Conservation (phyloP, 2,113 vertebrate genomes). For the Callionymus lyra region DNA sequence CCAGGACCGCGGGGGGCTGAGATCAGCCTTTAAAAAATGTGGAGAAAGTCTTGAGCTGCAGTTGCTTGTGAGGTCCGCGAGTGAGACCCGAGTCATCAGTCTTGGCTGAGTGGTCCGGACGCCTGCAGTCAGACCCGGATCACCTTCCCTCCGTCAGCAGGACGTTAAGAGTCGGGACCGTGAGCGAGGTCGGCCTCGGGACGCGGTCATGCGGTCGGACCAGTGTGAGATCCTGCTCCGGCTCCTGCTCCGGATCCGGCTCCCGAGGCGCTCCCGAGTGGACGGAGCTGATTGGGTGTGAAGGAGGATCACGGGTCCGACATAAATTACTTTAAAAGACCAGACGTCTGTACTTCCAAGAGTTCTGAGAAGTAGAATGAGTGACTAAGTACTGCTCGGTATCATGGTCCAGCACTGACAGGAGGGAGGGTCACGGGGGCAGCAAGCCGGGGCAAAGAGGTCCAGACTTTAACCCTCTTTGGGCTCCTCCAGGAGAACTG, state of each 20-base stretch:
- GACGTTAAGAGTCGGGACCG: conserved; percentile 38
- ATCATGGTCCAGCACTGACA: no score
- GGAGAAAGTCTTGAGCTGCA: conserved; percentile 22
- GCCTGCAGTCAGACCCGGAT: conserved; percentile 37
- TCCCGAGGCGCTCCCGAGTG: conserved; percentile 1
- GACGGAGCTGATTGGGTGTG: conserved; percentile 7
- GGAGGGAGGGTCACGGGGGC: no score
- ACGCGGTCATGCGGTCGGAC: conserved; percentile 9
- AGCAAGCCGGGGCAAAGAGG: no score
- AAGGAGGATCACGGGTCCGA: conserved; percentile 5
- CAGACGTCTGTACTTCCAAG: no score
- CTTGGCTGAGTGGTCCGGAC: conserved; percentile 28
- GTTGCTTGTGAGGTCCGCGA: conserved; percentile 25
- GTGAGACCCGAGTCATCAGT: conserved; percentile 35
- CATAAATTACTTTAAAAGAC: no score
- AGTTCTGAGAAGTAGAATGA: no score
- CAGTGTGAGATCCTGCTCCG: conserved; percentile 9
- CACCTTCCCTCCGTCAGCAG: conserved; percentile 39
- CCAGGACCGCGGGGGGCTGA: conserved; percentile 3
- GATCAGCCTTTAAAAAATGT: conserved; percentile 22
- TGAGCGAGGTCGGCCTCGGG: conserved; percentile 19
- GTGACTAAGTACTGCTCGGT: no score
- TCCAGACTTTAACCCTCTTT: no score
- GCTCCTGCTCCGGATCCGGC: conserved; percentile 20
- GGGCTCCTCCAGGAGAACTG: no score